phyloP scores from a whole-genome alignment of 2,797 vertebrate species.

The Lepilemur septentrionalis region DNA sequence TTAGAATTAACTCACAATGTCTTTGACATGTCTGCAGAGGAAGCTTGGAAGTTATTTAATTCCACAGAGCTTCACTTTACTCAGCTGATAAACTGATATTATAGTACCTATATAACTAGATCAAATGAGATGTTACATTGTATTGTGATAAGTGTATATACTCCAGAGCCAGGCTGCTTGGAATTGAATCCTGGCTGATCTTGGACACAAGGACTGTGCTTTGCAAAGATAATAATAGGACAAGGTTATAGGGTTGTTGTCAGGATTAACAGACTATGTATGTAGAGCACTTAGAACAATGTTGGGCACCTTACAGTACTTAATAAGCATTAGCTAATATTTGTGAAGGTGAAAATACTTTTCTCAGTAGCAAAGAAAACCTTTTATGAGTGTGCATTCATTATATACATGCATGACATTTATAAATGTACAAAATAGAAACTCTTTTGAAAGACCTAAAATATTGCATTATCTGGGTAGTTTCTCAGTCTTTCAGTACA shows the following conservation, averaged over 20 bases:
- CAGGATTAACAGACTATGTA: background rate
- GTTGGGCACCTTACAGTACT: background rate
- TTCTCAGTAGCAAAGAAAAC: background rate
- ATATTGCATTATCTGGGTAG: background rate
- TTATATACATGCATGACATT: background rate
- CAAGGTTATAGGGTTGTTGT: background rate
- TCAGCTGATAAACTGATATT: background rate
- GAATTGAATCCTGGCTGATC: background rate
- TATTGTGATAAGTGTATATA: background rate
- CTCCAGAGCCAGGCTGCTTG: background rate
- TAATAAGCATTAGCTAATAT: background rate
- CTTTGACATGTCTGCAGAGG: background rate
- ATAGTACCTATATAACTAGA: background rate
- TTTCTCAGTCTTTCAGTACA: background rate
- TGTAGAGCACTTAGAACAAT: background rate
- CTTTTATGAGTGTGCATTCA: background rate
- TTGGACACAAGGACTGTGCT: background rate
- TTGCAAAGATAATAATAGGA: background rate
- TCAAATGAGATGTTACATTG: background rate
- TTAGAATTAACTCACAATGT: background rate
- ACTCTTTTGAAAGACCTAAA: background rate
- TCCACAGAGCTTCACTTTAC: background rate
- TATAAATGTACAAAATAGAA: background rate
- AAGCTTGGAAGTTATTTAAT: background rate
- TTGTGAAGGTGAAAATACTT: background rate